A percentile compares a stretch with the other conserved stretches of the same genome.
phyloP scores from a whole-genome alignment of 2,888 invertebrate genomes.

The Drosophila niveifrons region DNA sequence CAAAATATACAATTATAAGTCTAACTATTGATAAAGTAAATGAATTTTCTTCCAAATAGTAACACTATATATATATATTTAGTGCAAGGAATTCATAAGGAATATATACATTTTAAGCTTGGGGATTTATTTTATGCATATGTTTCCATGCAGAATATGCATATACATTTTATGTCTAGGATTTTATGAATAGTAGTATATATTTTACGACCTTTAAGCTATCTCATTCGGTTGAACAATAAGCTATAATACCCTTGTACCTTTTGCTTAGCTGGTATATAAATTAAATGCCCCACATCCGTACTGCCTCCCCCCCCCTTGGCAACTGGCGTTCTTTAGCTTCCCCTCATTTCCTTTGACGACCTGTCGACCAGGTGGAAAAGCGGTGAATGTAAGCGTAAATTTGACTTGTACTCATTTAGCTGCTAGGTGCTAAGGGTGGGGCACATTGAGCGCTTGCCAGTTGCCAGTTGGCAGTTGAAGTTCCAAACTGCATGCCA shows the following conservation, averaged over 20 bases:
- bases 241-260: not conserved
- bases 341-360: slow-evolving; percentile 16
- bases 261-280: not conserved
- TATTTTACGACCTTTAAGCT: too few relatives aligned
- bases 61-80: too few relatives aligned
- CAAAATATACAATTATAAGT: too few relatives aligned
- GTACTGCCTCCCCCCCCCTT: not conserved
- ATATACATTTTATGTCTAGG: too few relatives aligned
- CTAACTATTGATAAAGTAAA: too few relatives aligned
- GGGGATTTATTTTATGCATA: too few relatives aligned
- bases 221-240: not conserved
- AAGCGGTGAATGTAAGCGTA: slow-evolving; percentile 16
- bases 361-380: slow-evolving; percentile 43
- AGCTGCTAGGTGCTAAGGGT: slow-evolving; percentile 36
- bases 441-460: slow-evolving; percentile 20
- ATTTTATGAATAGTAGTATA: too few relatives aligned
- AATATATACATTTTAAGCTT: too few relatives aligned
- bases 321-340: not conserved
- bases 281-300: not conserved
- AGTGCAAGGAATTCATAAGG: too few relatives aligned
- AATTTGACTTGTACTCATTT: slow-evolving; percentile 11
- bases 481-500: slow-evolving; percentile 37
- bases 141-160: too few relatives aligned
- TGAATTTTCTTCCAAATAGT: too few relatives aligned
- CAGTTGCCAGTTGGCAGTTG: not conserved